phyloP scores from a whole-genome alignment of 2,797 vertebrate species.

The Pitangus sulphuratus region DNA sequence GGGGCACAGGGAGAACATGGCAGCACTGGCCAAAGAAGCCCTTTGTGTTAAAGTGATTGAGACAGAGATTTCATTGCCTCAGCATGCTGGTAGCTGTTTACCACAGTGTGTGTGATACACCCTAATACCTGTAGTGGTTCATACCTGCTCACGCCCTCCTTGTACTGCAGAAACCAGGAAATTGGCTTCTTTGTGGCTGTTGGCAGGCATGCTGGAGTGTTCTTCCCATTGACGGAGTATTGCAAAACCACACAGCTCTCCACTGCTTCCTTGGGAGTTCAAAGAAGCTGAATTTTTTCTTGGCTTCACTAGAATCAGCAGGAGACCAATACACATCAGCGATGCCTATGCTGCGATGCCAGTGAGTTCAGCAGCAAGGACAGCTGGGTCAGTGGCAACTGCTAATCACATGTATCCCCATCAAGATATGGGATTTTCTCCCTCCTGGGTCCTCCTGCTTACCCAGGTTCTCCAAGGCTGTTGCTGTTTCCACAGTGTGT shows the following conservation, averaged over 20 bases:
- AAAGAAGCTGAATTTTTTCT: not conserved
- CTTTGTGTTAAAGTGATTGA: not conserved
- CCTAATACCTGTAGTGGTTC: not conserved
- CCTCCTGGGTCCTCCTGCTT: not conserved
- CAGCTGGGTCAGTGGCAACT: not conserved
- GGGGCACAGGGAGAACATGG: fast-evolving
- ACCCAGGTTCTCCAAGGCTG: not conserved
- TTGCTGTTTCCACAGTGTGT: not conserved
- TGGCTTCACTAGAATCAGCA: not conserved
- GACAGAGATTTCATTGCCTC: not conserved
- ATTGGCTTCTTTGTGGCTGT: not conserved
- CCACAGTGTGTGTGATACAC: not conserved
- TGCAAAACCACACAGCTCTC: not conserved
- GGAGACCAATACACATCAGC: not conserved
- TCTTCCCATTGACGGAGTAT: not conserved
- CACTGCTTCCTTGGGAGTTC: not conserved
- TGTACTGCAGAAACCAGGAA: not conserved
- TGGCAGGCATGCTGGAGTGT: not conserved
- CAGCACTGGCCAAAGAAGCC: not conserved
- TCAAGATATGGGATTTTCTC: not conserved
- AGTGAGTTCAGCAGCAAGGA: not conserved
- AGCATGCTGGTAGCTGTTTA: fast-evolving
- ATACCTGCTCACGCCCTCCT: not conserved
- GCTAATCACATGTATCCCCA: not conserved
- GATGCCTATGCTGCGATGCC: not conserved